Evolutionary conservation across 1,140 invertebrate species (phyloP).

Genomic region (Amyelois transitella): DNA sequence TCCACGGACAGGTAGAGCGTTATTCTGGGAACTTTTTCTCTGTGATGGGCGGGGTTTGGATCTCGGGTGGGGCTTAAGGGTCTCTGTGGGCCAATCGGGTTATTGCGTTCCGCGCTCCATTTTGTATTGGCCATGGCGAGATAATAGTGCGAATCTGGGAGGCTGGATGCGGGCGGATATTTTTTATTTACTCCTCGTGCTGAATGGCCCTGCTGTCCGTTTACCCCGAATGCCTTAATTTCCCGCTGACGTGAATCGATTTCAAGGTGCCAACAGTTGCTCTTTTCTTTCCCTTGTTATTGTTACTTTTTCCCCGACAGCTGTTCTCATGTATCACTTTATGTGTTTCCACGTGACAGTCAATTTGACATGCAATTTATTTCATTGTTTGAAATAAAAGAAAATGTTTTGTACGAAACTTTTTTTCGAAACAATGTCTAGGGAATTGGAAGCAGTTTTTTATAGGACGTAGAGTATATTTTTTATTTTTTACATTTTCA

Average conservation of each 20-base stretch:
- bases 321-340: conserved; percentile 1
- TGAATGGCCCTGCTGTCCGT: conserved; percentile 43
- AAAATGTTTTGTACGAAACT: too few species aligned
- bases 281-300: conserved; percentile 13
- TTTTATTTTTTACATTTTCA: too few species aligned
- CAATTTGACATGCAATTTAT: not conserved
- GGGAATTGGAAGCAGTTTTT: too few species aligned
- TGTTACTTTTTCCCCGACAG: not conserved
- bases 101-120: conserved; percentile 17
- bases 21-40: conserved; percentile 35
- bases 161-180: conserved; percentile 48
- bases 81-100: conserved; percentile 35
- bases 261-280: conserved; percentile 42
- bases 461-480: too few species aligned
- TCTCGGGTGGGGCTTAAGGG: conserved; percentile 15
- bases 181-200: conserved; percentile 47
- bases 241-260: conserved; percentile 58
- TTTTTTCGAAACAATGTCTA: too few species aligned
- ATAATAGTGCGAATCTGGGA: conserved; percentile 69
- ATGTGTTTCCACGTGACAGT: not conserved
- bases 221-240: conserved; percentile 50
- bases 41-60: conserved; percentile 21
- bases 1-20: conserved; percentile 29
- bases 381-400: too few species aligned
- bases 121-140: conserved; percentile 57